Base-by-base conservation (phyloP, 2,113 vertebrate genomes). In the Gallinago jamesoni region DNA sequence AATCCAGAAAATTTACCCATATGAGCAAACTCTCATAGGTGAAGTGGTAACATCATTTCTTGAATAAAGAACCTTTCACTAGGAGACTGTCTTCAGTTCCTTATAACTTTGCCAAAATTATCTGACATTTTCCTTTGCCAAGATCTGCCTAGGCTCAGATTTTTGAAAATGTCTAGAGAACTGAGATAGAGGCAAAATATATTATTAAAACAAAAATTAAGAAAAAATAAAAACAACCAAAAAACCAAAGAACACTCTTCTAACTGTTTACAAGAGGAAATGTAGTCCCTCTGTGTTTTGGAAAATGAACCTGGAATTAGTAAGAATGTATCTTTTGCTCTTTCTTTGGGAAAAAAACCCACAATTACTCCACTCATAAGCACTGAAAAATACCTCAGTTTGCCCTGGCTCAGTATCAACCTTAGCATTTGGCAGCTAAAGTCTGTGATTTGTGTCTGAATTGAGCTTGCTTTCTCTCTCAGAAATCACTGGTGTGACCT, bases 401-500 rank as follows among this genome's bases (percentile, higher is more conserved):
- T 92, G 83, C 90, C 86, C 69, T 84, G 81, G 83, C 91, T 94
- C 45, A 27, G 73, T 60, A 50, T 66, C 57, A 64, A 14, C 57
- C 70, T 88, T 86, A 92, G 85, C 59, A 92, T 92, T 92, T 97
- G 90, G 95, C 92, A 94, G 92, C 56, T 75, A 43, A 84, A 66
- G 45, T 85, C 84, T 84, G 77, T 94, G 92, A 93, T 96, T 97
- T 95, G 69, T 75, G 62, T 57, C 73, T 92, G 82, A 86, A 96
- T 86, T 92, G 79, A 90, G 47, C 89, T 88, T 20, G 31, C 48
- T 96, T 78, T 91, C 84, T 92, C 47, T 92, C 80, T 89, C 79
- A 84, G 69, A 96, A 96, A 95, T 96, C 77, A 93, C 18, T 86
- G 33, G 39, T 92, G 74, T 94, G 95, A 90, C 86, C 89, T 90